Evolutionary conservation across 2,888 invertebrate genomes (phyloP).

Genomic region (Ephialtes manifestator): DNA sequence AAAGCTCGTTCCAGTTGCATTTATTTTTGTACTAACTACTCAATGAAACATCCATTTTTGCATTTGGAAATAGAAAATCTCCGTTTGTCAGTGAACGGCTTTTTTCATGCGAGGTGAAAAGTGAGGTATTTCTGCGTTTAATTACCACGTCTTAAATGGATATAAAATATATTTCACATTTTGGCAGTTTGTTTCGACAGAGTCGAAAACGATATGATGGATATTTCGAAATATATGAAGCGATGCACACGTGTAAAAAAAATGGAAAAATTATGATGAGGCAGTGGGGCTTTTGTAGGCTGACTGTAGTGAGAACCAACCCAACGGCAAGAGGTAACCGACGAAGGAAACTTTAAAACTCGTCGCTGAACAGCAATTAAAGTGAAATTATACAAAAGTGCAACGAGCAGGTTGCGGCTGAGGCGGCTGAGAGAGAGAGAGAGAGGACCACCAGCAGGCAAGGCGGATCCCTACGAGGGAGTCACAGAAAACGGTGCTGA

Average conservation of each 20-base stretch:
- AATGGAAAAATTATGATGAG: conserved; percentile 41
- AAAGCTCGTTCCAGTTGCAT: no score
- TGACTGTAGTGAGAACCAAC: conserved; percentile 46
- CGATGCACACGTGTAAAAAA: conserved; percentile 32
- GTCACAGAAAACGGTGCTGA: conserved; percentile 65
- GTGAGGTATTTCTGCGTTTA: no score
- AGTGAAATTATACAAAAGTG: conserved; percentile 82
- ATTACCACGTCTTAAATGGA: no score
- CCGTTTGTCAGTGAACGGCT: no score
- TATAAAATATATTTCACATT: no score
- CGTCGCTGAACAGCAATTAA: conserved; percentile 81
- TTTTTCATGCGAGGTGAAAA: no score
- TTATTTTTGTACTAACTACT: no score
- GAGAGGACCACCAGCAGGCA: conserved; percentile 42
- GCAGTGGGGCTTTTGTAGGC: conserved; percentile 40
- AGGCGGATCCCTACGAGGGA: conserved; percentile 59
- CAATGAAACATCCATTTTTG: no score
- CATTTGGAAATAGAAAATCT: no score
- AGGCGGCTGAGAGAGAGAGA: conserved; percentile 31
- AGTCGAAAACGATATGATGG: no score
- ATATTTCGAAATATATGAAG: no score
- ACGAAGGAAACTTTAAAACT: conserved; percentile 78
- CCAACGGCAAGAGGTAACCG: conserved; percentile 65
- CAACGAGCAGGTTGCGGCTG: conserved; percentile 60
- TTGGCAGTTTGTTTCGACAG: no score